A percentile compares a stretch with the other conserved stretches of the same genome.
Evolutionary conservation across 2,888 invertebrate genomes (phyloP).

Genomic region (Galerucella pusilla): DNA sequence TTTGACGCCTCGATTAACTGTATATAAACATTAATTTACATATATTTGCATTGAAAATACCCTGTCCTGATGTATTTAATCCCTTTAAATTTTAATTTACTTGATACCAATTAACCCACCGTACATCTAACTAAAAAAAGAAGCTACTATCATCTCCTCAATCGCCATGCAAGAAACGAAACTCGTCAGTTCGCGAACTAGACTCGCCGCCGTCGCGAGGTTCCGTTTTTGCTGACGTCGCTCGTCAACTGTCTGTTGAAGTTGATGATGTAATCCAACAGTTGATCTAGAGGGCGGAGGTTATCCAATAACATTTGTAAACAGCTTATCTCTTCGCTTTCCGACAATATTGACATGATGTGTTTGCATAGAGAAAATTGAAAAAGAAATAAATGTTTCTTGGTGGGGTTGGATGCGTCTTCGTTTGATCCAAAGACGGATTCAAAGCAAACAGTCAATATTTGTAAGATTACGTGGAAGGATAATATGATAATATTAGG

Average conservation of each 20-base stretch:
- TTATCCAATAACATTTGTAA: constrained; percentile 44
- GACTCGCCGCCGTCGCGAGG: not conserved
- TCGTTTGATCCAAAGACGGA: constrained; percentile 12
- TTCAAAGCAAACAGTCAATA: constrained; percentile 11
- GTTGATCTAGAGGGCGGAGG: constrained; percentile 41
- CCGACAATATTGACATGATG: constrained; percentile 40
- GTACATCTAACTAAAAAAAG: not conserved
- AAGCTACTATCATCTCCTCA: constrained; percentile 1
- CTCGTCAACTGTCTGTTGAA: constrained; percentile 39
- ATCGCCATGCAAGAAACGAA: constrained; percentile 18
- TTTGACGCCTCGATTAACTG: too few relatives aligned
- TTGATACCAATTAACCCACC: not conserved
- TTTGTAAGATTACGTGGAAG: not conserved
- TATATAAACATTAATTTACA: too few relatives aligned
- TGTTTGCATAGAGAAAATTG: constrained; percentile 39
- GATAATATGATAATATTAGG: constrained; percentile 3
- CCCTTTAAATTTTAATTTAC: too few relatives aligned
- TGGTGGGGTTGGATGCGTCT: constrained; percentile 5
- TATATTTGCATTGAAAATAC: too few relatives aligned
- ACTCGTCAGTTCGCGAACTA: not conserved
- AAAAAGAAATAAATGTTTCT: constrained; percentile 29
- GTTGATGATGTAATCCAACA: constrained; percentile 42
- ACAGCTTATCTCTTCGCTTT: constrained; percentile 41
- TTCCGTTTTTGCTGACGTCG: constrained; percentile 35
- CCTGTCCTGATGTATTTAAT: too few relatives aligned